Base-by-base conservation (phyloP, 2,888 invertebrate species). In the Polia nebulosa region DNA sequence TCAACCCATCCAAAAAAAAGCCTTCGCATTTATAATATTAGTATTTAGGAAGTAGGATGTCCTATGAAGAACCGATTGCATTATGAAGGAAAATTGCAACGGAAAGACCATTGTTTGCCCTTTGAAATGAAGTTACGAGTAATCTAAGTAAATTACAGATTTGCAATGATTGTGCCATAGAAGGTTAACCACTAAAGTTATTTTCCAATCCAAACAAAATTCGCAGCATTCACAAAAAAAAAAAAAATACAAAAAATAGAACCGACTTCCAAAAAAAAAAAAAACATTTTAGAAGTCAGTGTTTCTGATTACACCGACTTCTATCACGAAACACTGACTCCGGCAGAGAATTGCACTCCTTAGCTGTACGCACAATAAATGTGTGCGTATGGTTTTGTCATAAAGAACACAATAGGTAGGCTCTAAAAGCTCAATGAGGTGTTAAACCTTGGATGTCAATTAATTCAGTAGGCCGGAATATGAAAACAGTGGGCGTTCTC, bases 401-500 rank as follows among this genome's bases (percentile, higher is more conserved):
- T 17, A 29, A 25, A 41, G n/a, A 25, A 25, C 13, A 27, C 22
- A 41, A 22, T 27, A n/a, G 25, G 1, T 56, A n/a, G 3, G 39
- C 13, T 27, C 20, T 27, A 2, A 41, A 51, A 41, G 3, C 4
- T 9, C 20, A 49, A 69, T 6, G 13, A 25, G n/a, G 20, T 58
- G 25, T 3, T 4, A 13, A 36, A 45, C 5, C 17, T n/a, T 32
- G 49, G 5, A 4, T 8, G 25, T 8, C 6, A 27, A 34, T 45
- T 29, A 29, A 29, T 71, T 44, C 71, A 44, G 22, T 41, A 3
- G 27, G 17, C 20, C 17, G n/a, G 9, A 39, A 67, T 22, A 32
- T 41, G 13, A 17, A 41, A 49, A 39, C 25, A 15, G 25, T 36
- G 71, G 71, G 71, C 71, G 71, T 65, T 44, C 55, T 44, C 25